Conservation (phyloP, 2,113 vertebrate species). For the Oceanites oceanicus region DNA sequence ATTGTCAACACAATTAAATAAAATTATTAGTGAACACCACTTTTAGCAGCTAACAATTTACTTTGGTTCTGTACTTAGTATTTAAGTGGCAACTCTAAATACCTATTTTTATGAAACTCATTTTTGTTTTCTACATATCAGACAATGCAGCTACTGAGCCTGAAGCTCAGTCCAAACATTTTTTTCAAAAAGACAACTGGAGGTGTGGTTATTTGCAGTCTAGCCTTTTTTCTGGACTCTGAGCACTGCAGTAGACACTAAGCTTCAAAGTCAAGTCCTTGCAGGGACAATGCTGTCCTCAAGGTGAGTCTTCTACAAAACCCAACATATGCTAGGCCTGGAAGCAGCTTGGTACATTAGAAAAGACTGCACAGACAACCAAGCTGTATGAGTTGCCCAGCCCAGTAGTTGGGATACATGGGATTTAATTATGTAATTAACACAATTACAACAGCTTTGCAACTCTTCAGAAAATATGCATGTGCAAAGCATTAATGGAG, state of each 20-base stretch:
- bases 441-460: background rate
- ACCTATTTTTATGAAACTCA: background rate
- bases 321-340: background rate
- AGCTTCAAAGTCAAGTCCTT: background rate
- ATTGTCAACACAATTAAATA: background rate
- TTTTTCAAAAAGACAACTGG: background rate
- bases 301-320: background rate
- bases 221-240: background rate
- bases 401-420: background rate
- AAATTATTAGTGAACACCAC: background rate
- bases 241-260: background rate
- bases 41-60: background rate
- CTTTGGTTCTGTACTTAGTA: background rate
- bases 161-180: background rate
- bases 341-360: background rate
- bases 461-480: background rate
- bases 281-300: background rate
- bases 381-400: background rate
- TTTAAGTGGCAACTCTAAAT: background rate
- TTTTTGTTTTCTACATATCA: background rate
- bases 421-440: background rate
- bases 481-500: background rate
- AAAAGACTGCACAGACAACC: background rate
- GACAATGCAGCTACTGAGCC: background rate
- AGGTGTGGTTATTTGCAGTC: background rate